Conservation (phyloP, 2,888 invertebrate genomes). For the Volucella inanis region DNA sequence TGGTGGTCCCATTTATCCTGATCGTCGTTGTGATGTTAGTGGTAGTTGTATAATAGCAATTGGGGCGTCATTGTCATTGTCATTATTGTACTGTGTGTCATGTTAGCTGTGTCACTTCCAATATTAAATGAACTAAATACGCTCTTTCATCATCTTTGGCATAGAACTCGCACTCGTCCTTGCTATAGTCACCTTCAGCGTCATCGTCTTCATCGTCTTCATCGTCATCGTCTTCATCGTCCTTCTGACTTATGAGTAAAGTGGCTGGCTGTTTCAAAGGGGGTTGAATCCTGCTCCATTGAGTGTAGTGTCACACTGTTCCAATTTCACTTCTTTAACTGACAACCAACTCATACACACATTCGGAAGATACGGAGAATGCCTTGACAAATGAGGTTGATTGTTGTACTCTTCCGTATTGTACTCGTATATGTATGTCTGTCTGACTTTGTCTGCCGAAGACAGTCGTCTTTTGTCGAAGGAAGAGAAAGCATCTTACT, state of each 20-base stretch:
- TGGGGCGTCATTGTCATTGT: slow-evolving; percentile 59
- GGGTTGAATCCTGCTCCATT: slow-evolving; percentile 44
- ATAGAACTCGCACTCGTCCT: slow-evolving; percentile 1
- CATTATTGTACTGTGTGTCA: slow-evolving; percentile 68
- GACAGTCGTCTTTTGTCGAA: slow-evolving; percentile 44
- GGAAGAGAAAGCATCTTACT: slow-evolving; percentile 38
- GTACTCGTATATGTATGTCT: slow-evolving; percentile 25
- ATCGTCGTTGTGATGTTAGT: slow-evolving; percentile 3
- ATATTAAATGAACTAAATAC: slow-evolving; percentile 70
- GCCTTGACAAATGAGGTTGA: slow-evolving; percentile 66
- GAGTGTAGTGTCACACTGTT: slow-evolving; percentile 53
- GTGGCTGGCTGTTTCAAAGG: slow-evolving; percentile 53
- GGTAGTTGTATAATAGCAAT: slow-evolving; percentile 7
- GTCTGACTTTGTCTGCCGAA: slow-evolving; percentile 56
- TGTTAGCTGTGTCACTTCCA: slow-evolving; percentile 72
- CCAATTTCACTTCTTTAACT: slow-evolving; percentile 62
- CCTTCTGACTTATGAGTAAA: slow-evolving; percentile 62
- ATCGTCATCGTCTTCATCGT: slow-evolving; percentile 20
- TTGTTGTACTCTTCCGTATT: slow-evolving; percentile 32
- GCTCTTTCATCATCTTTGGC: slow-evolving; percentile 37
- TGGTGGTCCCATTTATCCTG: too few species aligned
- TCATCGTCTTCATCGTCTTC: slow-evolving; percentile 21
- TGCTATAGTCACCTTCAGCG: slow-evolving; percentile 8
- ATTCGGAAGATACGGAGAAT: slow-evolving; percentile 1
- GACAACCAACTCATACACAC: neutral